Evolutionary conservation across 2,888 invertebrate species (phyloP).

Genomic region (Drosophila testacea): DNA sequence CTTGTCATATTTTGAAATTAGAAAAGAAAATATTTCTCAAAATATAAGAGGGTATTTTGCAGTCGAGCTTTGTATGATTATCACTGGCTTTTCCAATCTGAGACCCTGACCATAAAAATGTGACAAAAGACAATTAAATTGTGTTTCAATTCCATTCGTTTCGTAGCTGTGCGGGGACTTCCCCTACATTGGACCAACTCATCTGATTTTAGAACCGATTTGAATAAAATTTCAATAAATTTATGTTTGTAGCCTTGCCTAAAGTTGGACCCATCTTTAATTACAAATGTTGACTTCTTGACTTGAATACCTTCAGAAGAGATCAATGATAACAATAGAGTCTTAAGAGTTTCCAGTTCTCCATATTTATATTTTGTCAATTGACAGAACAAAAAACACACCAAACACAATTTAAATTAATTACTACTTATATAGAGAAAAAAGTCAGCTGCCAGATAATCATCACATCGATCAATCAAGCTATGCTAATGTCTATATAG

Average conservation of each 20-base stretch:
- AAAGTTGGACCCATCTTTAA: background rate
- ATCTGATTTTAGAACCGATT: background rate
- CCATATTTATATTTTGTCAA: background rate
- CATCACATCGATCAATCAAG: slow-evolving; percentile 17
- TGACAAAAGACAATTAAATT: background rate
- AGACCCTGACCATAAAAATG: background rate
- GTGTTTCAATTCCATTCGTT: background rate
- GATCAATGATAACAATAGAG: background rate
- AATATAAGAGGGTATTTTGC: background rate
- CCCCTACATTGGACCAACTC: background rate
- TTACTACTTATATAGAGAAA: background rate
- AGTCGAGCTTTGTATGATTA: background rate
- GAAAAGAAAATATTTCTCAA: no score
- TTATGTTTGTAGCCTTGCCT: background rate
- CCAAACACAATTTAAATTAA: no score
- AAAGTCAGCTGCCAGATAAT: slow-evolving; percentile 13
- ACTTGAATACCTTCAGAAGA: background rate
- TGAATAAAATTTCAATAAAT: background rate
- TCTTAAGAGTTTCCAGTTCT: background rate
- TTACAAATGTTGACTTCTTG: background rate
- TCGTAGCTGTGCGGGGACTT: background rate
- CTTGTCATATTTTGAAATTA: no score
- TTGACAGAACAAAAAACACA: background rate
- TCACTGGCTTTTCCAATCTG: background rate
- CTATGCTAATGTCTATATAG: background rate